Conservation (phyloP, 2,113 vertebrate species). For the Carlito syrichta region DNA sequence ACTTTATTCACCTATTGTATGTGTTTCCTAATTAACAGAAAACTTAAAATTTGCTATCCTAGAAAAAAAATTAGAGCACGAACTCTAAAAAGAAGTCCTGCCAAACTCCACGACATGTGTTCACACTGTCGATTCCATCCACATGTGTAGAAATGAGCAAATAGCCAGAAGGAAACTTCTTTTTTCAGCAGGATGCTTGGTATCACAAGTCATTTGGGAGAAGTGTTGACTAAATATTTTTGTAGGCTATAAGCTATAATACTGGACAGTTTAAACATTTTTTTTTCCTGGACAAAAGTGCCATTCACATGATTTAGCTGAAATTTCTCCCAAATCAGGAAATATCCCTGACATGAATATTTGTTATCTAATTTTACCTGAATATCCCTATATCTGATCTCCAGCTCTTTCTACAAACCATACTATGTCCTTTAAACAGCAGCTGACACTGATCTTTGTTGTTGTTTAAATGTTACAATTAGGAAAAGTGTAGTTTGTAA, state of each 20-base stretch:
- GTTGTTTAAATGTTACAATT: slow-evolving; percentile 70
- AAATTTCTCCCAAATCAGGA: background rate
- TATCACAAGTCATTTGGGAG: slow-evolving; percentile 34
- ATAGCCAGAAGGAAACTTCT: slow-evolving; percentile 45
- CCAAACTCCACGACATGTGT: background rate
- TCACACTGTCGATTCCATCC: slow-evolving; percentile 29
- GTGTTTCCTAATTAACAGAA: background rate
- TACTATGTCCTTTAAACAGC: background rate
- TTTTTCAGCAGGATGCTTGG: slow-evolving; percentile 21
- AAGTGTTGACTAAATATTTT: slow-evolving; percentile 38
- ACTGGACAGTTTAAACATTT: background rate
- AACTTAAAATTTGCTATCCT: slow-evolving; percentile 23
- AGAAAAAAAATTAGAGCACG: background rate
- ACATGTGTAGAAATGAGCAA: slow-evolving; percentile 5
- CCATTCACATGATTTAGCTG: background rate
- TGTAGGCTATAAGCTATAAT: background rate
- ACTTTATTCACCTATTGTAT: slow-evolving; percentile 13
- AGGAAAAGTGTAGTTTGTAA: slow-evolving; percentile 65
- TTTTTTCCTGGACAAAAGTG: background rate
- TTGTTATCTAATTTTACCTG: background rate
- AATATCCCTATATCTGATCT: background rate
- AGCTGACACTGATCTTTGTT: background rate
- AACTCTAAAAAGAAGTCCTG: background rate
- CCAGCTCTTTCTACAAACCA: background rate
- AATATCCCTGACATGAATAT: background rate